phyloP scores from a whole-genome alignment of 2,888 invertebrate genomes.

The Schrankia costaestrigalis region DNA sequence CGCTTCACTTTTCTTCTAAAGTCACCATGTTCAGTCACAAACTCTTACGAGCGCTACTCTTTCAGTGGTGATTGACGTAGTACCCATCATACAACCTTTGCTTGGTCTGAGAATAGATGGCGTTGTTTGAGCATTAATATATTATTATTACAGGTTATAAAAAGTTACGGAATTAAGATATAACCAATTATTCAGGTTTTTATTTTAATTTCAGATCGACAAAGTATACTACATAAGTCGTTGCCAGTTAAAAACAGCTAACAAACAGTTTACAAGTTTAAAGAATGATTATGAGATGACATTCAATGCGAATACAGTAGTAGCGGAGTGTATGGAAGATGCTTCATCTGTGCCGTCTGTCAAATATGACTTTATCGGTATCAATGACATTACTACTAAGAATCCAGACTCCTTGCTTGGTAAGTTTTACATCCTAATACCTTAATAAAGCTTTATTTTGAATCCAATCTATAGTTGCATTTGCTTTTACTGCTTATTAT shows the following conservation, averaged over 20 bases:
- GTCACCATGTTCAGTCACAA: no score
- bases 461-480: no score
- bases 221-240: constrained; percentile 94
- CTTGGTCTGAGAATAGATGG: no score
- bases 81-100: no score
- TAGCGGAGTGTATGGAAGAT: constrained; percentile 81
- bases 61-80: no score
- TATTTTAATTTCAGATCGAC: constrained; percentile 78
- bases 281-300: constrained; percentile 99
- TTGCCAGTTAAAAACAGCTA: constrained; percentile 94
- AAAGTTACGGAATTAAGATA: no score
- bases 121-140: neutral
- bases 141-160: neutral
- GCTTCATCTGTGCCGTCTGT: constrained; percentile 85
- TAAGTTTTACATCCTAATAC: no score
- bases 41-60: no score
- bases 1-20: no score
- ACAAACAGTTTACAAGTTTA: constrained; percentile 90
- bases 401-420: constrained; percentile 86
- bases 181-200: neutral
- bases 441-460: no score
- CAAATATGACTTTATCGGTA: constrained; percentile 88
- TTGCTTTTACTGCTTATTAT: no score
- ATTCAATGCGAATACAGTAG: constrained; percentile 86
- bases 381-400: constrained; percentile 85